These are phyloP conservation scores for Cephus runcator DNA, from an alignment of 2,888 invertebrate species.

Conservation along the genomic window DNA sequence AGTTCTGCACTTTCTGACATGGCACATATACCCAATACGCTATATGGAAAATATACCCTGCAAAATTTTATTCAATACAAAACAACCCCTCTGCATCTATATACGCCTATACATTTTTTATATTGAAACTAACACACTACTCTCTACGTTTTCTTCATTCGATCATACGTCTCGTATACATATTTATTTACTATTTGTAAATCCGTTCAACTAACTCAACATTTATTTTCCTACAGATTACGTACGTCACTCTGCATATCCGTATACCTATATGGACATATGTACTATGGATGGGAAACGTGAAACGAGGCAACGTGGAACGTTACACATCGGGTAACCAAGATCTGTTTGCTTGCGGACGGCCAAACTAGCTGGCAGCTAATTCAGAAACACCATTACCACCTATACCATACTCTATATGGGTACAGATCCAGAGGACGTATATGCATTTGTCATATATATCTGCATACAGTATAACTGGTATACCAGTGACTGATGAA, in stretches of 20 bases:
- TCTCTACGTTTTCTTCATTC: constrained; percentile 9
- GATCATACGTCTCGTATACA: neutral
- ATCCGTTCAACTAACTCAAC: neutral
- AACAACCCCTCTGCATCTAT: neutral
- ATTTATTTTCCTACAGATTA: neutral
- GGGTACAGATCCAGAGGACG: constrained; percentile 2
- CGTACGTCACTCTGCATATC: neutral
- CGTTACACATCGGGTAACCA: constrained; percentile 64
- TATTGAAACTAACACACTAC: neutral
- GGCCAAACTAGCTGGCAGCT: constrained; percentile 63
- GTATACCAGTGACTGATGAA: neutral
- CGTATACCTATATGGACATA: neutral
- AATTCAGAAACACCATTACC: constrained; percentile 65
- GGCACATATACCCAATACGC: too few relatives aligned
- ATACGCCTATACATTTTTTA: neutral
- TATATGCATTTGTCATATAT: neutral
- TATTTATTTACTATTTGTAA: neutral
- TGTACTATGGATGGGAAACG: constrained; percentile 23
- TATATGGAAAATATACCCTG: neutral
- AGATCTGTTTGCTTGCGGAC: constrained; percentile 65
- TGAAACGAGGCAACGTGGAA: constrained; percentile 32
- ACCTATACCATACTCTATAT: constrained; percentile 38
- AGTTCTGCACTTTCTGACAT: neutral
- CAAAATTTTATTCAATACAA: neutral
- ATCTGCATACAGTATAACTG: neutral